Percentiles rank a stretch among this genome's conserved stretches.
Evolutionary conservation across 2,888 invertebrate species (phyloP).

Genomic region (Polyploca ridens): DNA sequence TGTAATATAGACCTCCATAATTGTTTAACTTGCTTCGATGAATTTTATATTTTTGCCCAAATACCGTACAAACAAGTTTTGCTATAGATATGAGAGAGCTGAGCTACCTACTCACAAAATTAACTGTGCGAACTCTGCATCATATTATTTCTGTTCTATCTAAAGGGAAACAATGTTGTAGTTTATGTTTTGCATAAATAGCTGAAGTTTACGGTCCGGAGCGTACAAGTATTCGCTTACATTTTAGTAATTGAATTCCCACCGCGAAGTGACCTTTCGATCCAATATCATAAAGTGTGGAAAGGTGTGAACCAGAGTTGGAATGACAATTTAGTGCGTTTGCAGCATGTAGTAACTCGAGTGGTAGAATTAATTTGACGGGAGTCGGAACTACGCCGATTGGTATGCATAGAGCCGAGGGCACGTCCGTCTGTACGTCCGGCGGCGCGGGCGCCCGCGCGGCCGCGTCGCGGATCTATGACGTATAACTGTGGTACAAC

Average conservation of each 20-base stretch:
- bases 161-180: constrained; percentile 46
- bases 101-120: constrained; percentile 30
- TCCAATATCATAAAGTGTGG: background rate
- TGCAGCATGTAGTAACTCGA: constrained; percentile 16
- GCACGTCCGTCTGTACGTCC: constrained; percentile 42
- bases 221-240: constrained; percentile 26
- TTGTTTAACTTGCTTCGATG: background rate
- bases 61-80: background rate
- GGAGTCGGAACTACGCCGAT: constrained; percentile 61
- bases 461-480: constrained; percentile 32
- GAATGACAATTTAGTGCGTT: background rate
- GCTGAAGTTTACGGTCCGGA: constrained; percentile 51
- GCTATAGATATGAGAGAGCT: background rate
- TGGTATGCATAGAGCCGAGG: constrained; percentile 56
- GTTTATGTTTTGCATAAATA: constrained; percentile 54
- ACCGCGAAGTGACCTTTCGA: constrained; percentile 16
- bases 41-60: background rate
- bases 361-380: constrained; percentile 64
- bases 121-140: constrained; percentile 40
- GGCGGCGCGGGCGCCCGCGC: constrained; percentile 25
- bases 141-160: constrained; percentile 47
- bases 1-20: background rate
- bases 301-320: background rate
- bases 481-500: constrained; percentile 21
- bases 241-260: constrained; percentile 1